Conservation (phyloP, 2,797 vertebrate genomes). For the Chromobotia macracanthus region DNA sequence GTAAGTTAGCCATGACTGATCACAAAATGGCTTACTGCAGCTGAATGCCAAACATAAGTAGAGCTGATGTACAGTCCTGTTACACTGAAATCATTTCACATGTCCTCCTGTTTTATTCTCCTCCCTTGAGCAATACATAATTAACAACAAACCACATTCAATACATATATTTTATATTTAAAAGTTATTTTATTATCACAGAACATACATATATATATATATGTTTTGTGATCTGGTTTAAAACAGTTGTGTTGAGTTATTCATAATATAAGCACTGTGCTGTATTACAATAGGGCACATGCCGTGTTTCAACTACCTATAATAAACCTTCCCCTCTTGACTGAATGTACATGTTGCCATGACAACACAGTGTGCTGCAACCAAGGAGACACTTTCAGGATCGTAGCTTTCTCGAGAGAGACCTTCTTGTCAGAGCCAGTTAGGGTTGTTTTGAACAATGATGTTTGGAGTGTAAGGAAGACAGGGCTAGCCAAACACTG, state of each 20-base stretch:
- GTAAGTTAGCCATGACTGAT: slow-evolving; percentile 80
- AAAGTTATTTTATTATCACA: slow-evolving; percentile 45
- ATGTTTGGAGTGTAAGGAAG: slow-evolving; percentile 50
- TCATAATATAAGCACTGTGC: slow-evolving; percentile 78
- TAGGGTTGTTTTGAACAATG: slow-evolving; percentile 36
- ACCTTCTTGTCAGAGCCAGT: slow-evolving; percentile 36
- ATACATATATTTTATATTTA: slow-evolving; percentile 68
- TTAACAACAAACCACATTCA: slow-evolving; percentile 51
- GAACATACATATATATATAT: slow-evolving; percentile 42
- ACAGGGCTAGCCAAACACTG: slow-evolving; percentile 61
- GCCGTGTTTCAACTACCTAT: slow-evolving; percentile 75
- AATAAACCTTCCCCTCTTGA: slow-evolving; percentile 62
- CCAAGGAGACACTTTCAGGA: slow-evolving; percentile 66
- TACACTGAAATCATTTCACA: slow-evolving; percentile 64
- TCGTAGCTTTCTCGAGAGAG: slow-evolving; percentile 60
- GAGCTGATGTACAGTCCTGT: slow-evolving; percentile 71
- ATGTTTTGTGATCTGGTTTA: slow-evolving; percentile 70
- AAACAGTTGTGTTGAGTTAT: slow-evolving; percentile 69
- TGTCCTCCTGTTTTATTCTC: slow-evolving; percentile 46
- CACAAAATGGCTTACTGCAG: slow-evolving; percentile 76
- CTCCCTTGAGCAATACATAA: slow-evolving; percentile 77
- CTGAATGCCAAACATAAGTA: slow-evolving; percentile 78
- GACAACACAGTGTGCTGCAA: slow-evolving; percentile 67
- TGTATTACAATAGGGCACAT: slow-evolving; percentile 69
- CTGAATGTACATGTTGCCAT: slow-evolving; percentile 76